Evolutionary conservation across 1,140 invertebrate genomes (phyloP), one percentile per base, ranked within the genome.

Genomic region (Leptopilina clavipes): DNA sequence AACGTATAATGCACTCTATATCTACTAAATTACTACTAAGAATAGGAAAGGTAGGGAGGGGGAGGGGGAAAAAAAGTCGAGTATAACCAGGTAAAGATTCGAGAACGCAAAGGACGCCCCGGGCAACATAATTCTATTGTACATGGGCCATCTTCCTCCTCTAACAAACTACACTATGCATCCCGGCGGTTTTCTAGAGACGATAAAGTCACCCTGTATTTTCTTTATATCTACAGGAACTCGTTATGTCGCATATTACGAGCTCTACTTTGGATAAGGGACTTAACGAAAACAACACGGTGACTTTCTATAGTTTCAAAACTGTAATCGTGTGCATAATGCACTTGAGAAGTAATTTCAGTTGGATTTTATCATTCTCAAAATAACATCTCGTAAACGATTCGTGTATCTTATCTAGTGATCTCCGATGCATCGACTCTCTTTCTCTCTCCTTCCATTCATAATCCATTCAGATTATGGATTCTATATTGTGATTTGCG

Each of bases 1-100:
- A 65, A 65, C 59, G 59, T 65, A 65, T 65, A n/a, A 65, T 65
- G 59, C 59, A 65, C 59, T n/a, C 59, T 65, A 65, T 65, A 31
- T 65, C 59, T 65, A 14, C 19, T n/a, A 65, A 65, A 65, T 65
- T 65, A 65, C 59, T 65, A 65, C 59, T 37, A 65, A 25, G 59
- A 11, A 17, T 12, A 52, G 48, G 5, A 48, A 31, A 31, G 37
- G 52, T 54, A 1, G 0, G 19, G 19, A 14, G 25, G 25, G 25
- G 14, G 44, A 6, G 10, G 44, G 1, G 14, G 14, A 45, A 45
- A 12, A 52, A 52, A 52, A 17, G 6, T 3, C 0, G 12, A 52
- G 3, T 8, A 52, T 52, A 31, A 65, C 19, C 59, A 65, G 59
- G 59, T 65, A 65, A 65, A 65, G 59, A 31, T 65, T 65, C 14